Base-by-base conservation (phyloP, 1,140 invertebrate species). In the Drosophila truncata region DNA sequence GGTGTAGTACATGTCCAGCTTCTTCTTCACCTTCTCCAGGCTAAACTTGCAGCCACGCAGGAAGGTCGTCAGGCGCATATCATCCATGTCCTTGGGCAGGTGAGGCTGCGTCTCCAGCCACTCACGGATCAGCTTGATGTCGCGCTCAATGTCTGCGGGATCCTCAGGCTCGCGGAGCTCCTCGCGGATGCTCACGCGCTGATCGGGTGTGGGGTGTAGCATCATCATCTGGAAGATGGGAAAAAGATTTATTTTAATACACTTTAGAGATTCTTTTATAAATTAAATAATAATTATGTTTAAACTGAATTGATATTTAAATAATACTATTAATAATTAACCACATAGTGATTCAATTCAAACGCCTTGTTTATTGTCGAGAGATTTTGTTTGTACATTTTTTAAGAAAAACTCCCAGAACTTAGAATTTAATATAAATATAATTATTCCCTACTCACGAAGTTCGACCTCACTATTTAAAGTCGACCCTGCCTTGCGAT, bases 31-130 rank as follows among this genome's bases (percentile, higher is more conserved):
- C 90, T 96, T 96, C 85, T 97, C 96, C 69, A 97, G 84, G 20
- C 96, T 97, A 85, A 96, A 97, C 93, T 97, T 98, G 92, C 96
- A 97, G 10, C 97, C 96, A 33, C 97, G 94, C 27, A 98, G 92
- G 93, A 97, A 97, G 0, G 96, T 96, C 91, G 96, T 95, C 18
- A 97, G 91, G 88, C 96, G 95, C 62, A 94, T 92, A 72, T 97
- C 96, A 92, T 97, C 95, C 85, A 94, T 93, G 54, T 94, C 95
- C 33, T 93, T 88, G 13, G 95, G 95, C 61, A 97, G 93, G 93
- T 97, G 96, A 0, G 96, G 96, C 92, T 97, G 96, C 74, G 95
- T 95, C 10, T 92, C 84, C 0, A 97, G 90, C 96, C 96, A 97
- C 63, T 96, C 95, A 64, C 95, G 96, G 18, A 97, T 94, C 20